Evolutionary conservation across 2,797 vertebrate genomes (phyloP), one percentile per base, ranked within the genome.

Genomic region (Taenioides sp.): DNA sequence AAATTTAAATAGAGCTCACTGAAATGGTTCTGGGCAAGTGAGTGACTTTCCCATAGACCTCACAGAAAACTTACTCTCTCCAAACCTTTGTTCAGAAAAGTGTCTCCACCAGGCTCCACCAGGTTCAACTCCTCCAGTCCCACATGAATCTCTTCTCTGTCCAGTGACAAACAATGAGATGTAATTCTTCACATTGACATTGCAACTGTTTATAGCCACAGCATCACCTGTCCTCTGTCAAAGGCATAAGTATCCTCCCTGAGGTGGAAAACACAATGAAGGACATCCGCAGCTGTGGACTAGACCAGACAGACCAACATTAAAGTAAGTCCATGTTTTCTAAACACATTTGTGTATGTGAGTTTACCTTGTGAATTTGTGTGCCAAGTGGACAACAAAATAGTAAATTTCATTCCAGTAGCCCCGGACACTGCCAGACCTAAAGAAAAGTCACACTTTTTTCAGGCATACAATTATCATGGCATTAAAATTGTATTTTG

Each of bases 341-440:
- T 23, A 25, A 9, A 61, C 22, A 34, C 5, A 20, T 61, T 34
- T 17, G 34, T 71, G 31, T 78, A 47, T 22, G 28, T 20, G 64
- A n/a, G 71, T 72, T 6, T 73, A 99, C 98, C 97, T 99, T 84
- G 97, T 97, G 81, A 99, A 99, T 87, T 97, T 98, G 77, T 95
- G 95, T 25, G 98, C 96, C 91, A 99, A 85, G 68, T 98, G 96
- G 80, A 99, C 95, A 77, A 99, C 98, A 86, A 99, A 99, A 81
- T 96, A 96, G 85, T 96, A 99, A 64, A 99, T 99, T 86, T 99
- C 98, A 83, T 96, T 98, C 98, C 98, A 99, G 79, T 99, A 96
- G 77, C 98, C 91, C 70, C 96, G 94, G 69, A 99, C 97, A 28
- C 98, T 99, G 81, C 98, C 98, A 37, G 98, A 99, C 77, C 98